These are phyloP conservation scores for Ricordea florida DNA, from an alignment of 92 coral and sea anemone genomes.

Conservation along the genomic window DNA sequence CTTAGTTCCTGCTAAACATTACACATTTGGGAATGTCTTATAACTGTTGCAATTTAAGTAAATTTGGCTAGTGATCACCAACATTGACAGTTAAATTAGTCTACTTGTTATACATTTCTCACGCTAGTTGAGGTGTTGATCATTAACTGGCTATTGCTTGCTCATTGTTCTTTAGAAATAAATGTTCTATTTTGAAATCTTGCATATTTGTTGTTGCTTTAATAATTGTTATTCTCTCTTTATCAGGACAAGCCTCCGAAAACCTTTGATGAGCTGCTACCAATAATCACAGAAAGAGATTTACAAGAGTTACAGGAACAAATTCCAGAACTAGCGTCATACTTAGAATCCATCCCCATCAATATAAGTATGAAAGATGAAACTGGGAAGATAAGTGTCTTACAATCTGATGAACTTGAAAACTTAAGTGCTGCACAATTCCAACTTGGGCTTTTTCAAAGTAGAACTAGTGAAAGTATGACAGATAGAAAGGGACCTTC, in stretches of 20 bases:
- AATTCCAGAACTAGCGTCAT: conserved; percentile 70
- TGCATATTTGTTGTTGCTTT: no score
- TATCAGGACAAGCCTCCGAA: conserved; percentile 69
- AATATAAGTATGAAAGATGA: conserved; percentile 78
- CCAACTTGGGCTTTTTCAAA: background rate
- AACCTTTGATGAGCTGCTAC: conserved; percentile 76
- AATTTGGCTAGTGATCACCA: background rate
- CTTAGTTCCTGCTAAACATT: no score
- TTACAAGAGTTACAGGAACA: conserved; percentile 63
- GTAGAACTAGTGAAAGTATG: conserved; percentile 24
- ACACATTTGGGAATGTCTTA: no score
- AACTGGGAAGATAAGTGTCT: conserved; percentile 18
- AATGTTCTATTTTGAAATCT: no score
- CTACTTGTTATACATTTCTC: background rate
- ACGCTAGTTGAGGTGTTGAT: no score
- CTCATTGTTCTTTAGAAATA: no score
- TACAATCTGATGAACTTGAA: conserved; percentile 30
- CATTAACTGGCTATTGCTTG: no score
- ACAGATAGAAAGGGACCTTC: background rate
- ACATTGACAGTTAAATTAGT: background rate
- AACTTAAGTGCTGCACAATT: background rate
- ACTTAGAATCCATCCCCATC: conserved; percentile 51
- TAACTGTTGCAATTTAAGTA: no score
- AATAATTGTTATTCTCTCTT: no score
- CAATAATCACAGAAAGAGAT: conserved; percentile 77